Conservation (phyloP, 2,888 invertebrate species). For the Liposcelis brunnea region DNA sequence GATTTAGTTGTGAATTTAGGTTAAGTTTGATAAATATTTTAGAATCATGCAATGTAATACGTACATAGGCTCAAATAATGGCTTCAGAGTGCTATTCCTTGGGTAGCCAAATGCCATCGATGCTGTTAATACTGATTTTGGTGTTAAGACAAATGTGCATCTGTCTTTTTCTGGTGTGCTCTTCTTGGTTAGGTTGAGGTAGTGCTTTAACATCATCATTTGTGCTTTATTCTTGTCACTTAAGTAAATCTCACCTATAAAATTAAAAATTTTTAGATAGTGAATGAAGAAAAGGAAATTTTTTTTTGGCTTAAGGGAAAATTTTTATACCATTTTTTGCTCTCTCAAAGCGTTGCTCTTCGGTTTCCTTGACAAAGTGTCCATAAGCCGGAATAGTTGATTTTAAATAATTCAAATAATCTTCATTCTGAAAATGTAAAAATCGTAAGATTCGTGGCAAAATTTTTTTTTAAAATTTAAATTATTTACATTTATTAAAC, state of each 20-base stretch:
- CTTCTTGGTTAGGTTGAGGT: conserved; percentile 39
- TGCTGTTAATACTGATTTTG: conserved; percentile 43
- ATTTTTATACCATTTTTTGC: no score
- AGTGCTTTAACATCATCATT: conserved; percentile 51
- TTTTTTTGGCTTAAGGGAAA: neutral
- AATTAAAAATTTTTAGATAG: neutral
- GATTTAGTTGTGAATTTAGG: neutral
- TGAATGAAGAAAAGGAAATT: neutral
- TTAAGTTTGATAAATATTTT: conserved; percentile 8
- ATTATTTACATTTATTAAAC: conserved; percentile 31
- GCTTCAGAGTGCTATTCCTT: conserved; percentile 36
- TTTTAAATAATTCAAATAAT: conserved; percentile 22
- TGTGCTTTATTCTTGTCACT: conserved; percentile 53
- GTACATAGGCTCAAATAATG: conserved; percentile 53
- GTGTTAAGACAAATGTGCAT: conserved; percentile 62
- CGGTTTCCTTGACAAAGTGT: neutral
- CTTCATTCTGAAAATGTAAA: conserved; percentile 22
- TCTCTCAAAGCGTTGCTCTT: neutral
- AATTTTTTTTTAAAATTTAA: no score
- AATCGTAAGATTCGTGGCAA: no score
- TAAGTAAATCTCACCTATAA: conserved; percentile 37
- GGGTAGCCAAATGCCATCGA: conserved; percentile 58
- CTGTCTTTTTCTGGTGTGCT: conserved; percentile 40
- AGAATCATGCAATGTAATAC: conserved; percentile 17
- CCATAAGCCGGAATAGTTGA: conserved; percentile 20